Evolutionary conservation across 2,797 vertebrate genomes (phyloP).

Genomic region (Steatocranus sp.): DNA sequence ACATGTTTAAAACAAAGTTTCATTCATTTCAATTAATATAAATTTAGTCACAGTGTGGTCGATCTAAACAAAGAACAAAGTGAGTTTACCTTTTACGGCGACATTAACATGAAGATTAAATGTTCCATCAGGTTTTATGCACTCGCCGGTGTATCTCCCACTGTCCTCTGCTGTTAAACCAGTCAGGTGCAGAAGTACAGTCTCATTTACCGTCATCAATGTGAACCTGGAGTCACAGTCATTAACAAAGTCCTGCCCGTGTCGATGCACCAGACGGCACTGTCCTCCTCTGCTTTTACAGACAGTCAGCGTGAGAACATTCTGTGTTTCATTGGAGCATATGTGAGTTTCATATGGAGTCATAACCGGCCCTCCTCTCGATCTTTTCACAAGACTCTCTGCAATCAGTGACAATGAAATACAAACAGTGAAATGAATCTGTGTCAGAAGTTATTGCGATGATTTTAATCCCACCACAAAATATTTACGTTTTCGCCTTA

Average conservation of each 20-base stretch:
- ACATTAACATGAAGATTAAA: neutral
- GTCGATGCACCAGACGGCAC: neutral
- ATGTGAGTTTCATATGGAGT: neutral
- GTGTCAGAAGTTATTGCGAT: neutral
- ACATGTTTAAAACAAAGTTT: neutral
- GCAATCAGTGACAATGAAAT: neutral
- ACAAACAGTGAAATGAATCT: neutral
- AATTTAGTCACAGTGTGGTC: neutral
- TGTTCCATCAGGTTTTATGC: neutral
- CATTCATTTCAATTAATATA: rapidly evolving
- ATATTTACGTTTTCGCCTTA: neutral
- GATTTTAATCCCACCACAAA: neutral
- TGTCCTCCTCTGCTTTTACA: neutral
- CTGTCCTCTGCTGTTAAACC: constrained; percentile 5
- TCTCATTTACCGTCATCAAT: neutral
- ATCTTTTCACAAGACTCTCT: neutral
- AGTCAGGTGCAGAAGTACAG: neutral
- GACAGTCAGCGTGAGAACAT: rapidly evolving
- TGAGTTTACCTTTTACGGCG: neutral
- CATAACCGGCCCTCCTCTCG: neutral
- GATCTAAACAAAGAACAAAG: neutral
- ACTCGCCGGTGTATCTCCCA: constrained; percentile 18
- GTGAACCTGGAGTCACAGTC: constrained; percentile 18
- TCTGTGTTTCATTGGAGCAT: neutral
- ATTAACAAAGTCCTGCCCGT: rapidly evolving